Base-by-base conservation (phyloP, 2,888 invertebrate genomes). In the Acanthosoma haemorrhoidale region DNA sequence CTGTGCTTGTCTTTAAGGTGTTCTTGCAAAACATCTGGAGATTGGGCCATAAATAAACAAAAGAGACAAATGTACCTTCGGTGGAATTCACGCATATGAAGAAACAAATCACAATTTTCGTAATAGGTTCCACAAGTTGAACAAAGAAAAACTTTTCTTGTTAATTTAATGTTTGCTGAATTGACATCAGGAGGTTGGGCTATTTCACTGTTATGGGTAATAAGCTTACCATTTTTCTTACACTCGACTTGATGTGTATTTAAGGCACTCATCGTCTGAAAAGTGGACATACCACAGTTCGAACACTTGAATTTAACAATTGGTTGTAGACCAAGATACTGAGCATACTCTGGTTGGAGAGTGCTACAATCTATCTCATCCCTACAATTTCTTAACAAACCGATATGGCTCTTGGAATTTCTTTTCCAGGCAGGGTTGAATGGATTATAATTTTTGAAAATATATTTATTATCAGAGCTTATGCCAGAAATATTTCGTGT, bases 31-130 rank as follows among this genome's bases (percentile, higher is more conserved):
- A 90, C 89, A 76, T 91, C 91, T 8, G 91, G 88, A 76, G 87
- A 87, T 34, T 88, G 87, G 81, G 92, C 92, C 85, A 92, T 88
- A 63, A 90, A 90, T 73, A 92, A 83, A 79, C 93, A 93, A 80
- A 89, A 91, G 66, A 93, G 81, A 79, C 93, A 94, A 76, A 92
- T 89, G 78, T 88, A 90, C 68, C 91, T 85, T 76, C 88, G 87
- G 79, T 94, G 93, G 70, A 88, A 86, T 77, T 92, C 91, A 68
- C 89, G 84, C 87, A 92, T 92, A 76, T 93, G 93, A 58, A 91
- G 80, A 78, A 92, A 92, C 71, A 92, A 83, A 80, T 91, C 90
- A 90, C 91, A 92, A 77, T 90, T 90, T 80, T 92, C 91, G 81
- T 91, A 92, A 77, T 91, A 91, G 11, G 89, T 90, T 57, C 88